Conservation (phyloP, 2,797 vertebrate species). For the Muraenolepis orangiensis region DNA sequence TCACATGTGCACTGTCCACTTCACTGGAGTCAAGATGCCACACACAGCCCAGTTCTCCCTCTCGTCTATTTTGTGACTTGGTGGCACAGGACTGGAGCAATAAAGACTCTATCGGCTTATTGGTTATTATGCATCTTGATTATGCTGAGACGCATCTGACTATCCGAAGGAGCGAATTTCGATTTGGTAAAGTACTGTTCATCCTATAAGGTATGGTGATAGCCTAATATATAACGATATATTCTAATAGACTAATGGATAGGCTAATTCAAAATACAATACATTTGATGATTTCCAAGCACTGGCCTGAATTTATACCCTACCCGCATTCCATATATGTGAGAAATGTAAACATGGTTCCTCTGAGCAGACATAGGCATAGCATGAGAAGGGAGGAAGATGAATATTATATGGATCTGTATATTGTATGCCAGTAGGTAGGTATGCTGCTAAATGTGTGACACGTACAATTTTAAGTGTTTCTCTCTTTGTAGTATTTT, state of each 20-base stretch:
- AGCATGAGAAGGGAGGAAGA: neutral
- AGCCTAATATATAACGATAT: neutral
- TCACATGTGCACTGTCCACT: neutral
- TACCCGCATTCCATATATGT: too few species aligned
- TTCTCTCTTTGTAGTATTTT: too few species aligned
- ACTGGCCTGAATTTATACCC: constrained; percentile 4
- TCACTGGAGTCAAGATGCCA: neutral
- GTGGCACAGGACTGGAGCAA: too few species aligned
- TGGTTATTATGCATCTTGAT: constrained; percentile 66
- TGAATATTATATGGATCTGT: neutral
- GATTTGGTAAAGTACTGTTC: constrained; percentile 70
- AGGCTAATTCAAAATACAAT: too few species aligned
- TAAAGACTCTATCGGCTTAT: neutral
- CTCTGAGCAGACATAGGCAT: neutral
- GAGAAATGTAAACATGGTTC: constrained; percentile 38
- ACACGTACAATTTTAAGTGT: too few species aligned
- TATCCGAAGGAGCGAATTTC: constrained; percentile 78
- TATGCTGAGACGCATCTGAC: constrained; percentile 81
- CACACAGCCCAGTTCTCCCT: too few species aligned
- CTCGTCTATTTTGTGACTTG: too few species aligned
- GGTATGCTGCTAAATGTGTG: too few species aligned
- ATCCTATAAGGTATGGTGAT: too few species aligned
- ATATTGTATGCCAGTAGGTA: neutral
- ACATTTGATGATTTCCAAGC: neutral
- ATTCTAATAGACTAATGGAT: too few species aligned